phyloP scores from a whole-genome alignment of 2,888 invertebrate species.

The Lochmaea capreae region DNA sequence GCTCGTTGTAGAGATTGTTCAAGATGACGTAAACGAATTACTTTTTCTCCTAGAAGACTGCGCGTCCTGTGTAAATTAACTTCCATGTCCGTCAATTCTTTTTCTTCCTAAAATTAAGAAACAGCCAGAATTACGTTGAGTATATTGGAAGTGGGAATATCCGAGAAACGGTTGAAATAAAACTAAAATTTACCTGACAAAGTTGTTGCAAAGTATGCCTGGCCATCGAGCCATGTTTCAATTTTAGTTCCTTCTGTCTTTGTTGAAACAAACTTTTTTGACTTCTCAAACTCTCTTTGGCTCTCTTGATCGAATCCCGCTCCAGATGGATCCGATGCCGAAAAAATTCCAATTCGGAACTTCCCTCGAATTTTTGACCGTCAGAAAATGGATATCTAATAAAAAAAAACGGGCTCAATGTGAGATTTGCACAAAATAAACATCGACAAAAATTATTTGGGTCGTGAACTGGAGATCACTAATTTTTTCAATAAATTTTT shows the following conservation, averaged over 20 bases:
- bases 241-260: slow-evolving; percentile 69
- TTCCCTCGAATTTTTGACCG: slow-evolving; percentile 66
- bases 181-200: slow-evolving; percentile 64
- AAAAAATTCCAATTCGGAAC: slow-evolving; percentile 84
- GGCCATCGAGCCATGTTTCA: slow-evolving; percentile 66
- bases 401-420: no score
- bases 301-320: slow-evolving; percentile 83
- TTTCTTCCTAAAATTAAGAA: slow-evolving; percentile 73
- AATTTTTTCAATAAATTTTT: no score
- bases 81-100: slow-evolving; percentile 85
- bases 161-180: not conserved
- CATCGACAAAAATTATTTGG: no score
- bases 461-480: no score
- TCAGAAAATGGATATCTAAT: slow-evolving; percentile 82
- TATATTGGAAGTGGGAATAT: not conserved
- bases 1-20: slow-evolving; percentile 81
- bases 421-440: no score
- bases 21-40: slow-evolving; percentile 81
- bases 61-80: slow-evolving; percentile 85
- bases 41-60: slow-evolving; percentile 84
- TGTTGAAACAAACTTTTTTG: slow-evolving; percentile 77
- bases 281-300: slow-evolving; percentile 79
- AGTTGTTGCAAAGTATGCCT: slow-evolving; percentile 69
- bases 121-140: no score
- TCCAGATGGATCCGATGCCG: slow-evolving; percentile 85